Evolutionary conservation across 2,888 invertebrate genomes (phyloP).

Genomic region (Spilosoma lubricipeda): DNA sequence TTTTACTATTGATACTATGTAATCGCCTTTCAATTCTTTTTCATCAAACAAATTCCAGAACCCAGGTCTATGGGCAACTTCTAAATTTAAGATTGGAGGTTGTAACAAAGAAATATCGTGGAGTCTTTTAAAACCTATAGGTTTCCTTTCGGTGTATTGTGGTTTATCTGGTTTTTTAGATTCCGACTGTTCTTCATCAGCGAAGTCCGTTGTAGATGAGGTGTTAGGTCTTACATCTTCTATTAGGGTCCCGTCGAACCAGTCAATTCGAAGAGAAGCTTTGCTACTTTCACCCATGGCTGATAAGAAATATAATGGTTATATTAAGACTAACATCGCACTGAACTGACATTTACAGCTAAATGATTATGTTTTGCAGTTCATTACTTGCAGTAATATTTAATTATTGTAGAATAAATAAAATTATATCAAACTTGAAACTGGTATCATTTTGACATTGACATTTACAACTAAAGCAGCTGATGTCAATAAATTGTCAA

Average conservation of each 20-base stretch:
- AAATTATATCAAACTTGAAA: background rate
- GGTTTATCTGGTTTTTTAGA: conserved; percentile 53
- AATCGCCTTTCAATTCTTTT: conserved; percentile 76
- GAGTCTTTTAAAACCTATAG: conserved; percentile 80
- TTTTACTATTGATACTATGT: conserved; percentile 79
- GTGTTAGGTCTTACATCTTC: conserved; percentile 61
- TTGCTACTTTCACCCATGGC: conserved; percentile 68
- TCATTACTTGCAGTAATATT: background rate
- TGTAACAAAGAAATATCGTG: conserved; percentile 73
- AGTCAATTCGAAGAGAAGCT: conserved; percentile 77
- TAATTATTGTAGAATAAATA: background rate
- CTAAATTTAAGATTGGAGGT: conserved; percentile 73
- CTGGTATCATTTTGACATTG: background rate
- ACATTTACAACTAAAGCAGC: background rate
- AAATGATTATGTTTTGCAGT: background rate
- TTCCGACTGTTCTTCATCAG: conserved; percentile 65
- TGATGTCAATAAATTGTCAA: background rate
- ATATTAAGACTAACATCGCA: background rate
- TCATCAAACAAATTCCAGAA: conserved; percentile 78
- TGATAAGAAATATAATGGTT: conserved; percentile 24
- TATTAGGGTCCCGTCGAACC: conserved; percentile 81
- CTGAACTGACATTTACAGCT: background rate
- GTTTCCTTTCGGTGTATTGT: conserved; percentile 69
- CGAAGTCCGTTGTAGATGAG: conserved; percentile 56
- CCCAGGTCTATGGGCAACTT: conserved; percentile 76